A percentile compares a stretch with the other conserved stretches of the same genome.
phyloP scores from a whole-genome alignment of 2,797 vertebrate genomes.

The Hippoglossus hippoglossus region DNA sequence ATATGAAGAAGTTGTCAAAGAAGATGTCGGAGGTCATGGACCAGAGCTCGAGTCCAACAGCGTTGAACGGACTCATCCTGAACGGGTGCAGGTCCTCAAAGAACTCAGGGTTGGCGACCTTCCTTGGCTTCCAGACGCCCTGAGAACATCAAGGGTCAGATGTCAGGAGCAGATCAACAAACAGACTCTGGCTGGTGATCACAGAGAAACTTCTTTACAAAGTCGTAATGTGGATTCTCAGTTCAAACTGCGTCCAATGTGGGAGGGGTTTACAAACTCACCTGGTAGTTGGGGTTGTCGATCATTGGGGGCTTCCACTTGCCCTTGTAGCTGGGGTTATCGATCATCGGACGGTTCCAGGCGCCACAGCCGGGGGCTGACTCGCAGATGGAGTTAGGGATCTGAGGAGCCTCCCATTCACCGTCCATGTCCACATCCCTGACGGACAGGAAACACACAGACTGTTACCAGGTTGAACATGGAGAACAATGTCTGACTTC shows the following conservation, averaged over 20 bases:
- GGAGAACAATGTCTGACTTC: too few relatives aligned
- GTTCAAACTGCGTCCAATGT: too few relatives aligned
- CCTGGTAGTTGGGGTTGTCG: slow-evolving; percentile 98
- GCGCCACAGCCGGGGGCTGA: slow-evolving; percentile 92
- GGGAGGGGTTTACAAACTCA: slow-evolving; percentile 36
- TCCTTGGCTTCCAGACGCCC: slow-evolving; percentile 98
- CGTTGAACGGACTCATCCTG: slow-evolving; percentile 93
- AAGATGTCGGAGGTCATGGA: slow-evolving; percentile 99
- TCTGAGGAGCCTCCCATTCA: slow-evolving; percentile 98
- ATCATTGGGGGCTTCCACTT: slow-evolving; percentile 99
- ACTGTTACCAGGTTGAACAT: neutral
- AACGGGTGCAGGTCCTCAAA: slow-evolving; percentile 97
- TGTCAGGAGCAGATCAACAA: neutral
- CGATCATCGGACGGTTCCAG: slow-evolving; percentile 93
- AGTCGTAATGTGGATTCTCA: too few relatives aligned
- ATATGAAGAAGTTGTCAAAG: slow-evolving; percentile 98
- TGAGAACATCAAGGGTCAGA: slow-evolving; percentile 49
- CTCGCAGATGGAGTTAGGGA: slow-evolving; percentile 94
- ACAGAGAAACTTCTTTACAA: too few relatives aligned
- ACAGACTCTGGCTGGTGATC: neutral
- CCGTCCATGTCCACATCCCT: slow-evolving; percentile 99
- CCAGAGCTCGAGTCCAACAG: slow-evolving; percentile 97
- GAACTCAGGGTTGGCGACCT: slow-evolving; percentile 94
- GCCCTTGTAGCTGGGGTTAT: slow-evolving; percentile 97
- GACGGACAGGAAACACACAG: neutral